Evolutionary conservation across 1,140 invertebrate species (phyloP).

Genomic region (Aphelenchoides fujianensis): DNA sequence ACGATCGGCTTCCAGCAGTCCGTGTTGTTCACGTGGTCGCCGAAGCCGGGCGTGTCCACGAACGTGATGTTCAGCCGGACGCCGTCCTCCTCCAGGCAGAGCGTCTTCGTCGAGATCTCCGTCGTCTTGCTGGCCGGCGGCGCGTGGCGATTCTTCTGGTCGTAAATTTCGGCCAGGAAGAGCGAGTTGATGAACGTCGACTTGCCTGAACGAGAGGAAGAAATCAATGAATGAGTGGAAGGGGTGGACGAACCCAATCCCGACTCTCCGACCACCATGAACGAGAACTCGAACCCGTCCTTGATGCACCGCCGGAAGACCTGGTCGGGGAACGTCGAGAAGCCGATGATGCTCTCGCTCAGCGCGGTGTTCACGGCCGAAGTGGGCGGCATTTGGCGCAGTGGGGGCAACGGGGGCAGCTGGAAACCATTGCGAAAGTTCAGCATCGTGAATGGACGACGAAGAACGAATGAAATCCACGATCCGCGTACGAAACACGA

Average conservation of each 20-base stretch:
- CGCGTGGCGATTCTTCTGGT: conserved; percentile 24
- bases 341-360: conserved; percentile 74
- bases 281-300: conserved; percentile 95
- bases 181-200: conserved; percentile 96
- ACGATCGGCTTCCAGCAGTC: conserved; percentile 90
- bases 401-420: not conserved
- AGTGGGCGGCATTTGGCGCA: not conserved
- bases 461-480: too few relatives aligned
- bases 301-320: conserved; percentile 98
- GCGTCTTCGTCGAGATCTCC: conserved; percentile 84
- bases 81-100: conserved; percentile 84
- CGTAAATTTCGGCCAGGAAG: conserved; percentile 90
- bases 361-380: conserved; percentile 1
- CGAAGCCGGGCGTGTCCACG: conserved; percentile 96
- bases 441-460: too few relatives aligned
- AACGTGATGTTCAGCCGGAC: conserved; percentile 84
- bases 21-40: conserved; percentile 96
- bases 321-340: conserved; percentile 96
- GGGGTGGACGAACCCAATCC: too few relatives aligned
- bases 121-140: conserved; percentile 65
- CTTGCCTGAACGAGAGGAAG: too few relatives aligned
- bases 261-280: conserved; percentile 90
- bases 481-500: too few relatives aligned
- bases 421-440: too few relatives aligned
- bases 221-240: too few relatives aligned